These are phyloP conservation scores for Choloepus didactylus DNA, from an alignment of 2,797 vertebrate genomes.

Conservation along the genomic window DNA sequence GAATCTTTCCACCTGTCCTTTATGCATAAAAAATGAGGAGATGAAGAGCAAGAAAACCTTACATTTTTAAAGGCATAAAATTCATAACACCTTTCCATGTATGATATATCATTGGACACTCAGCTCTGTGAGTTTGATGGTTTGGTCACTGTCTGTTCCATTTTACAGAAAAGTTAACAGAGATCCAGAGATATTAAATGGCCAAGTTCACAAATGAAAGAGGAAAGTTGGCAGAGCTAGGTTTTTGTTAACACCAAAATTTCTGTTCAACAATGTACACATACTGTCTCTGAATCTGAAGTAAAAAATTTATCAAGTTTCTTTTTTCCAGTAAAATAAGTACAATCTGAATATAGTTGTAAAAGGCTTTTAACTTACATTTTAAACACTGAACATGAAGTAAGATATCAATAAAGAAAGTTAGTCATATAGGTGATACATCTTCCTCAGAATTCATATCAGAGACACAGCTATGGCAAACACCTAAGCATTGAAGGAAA, in stretches of 20 bases:
- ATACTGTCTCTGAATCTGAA: slow-evolving; percentile 85
- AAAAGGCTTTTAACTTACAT: slow-evolving; percentile 75
- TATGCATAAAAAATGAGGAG: neutral
- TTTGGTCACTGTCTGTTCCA: neutral
- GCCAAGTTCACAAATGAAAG: neutral
- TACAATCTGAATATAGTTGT: slow-evolving; percentile 80
- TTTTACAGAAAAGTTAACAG: neutral
- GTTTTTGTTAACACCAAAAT: slow-evolving; percentile 79
- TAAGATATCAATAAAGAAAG: slow-evolving; percentile 84
- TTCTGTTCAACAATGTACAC: slow-evolving; percentile 87
- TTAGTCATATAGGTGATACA: slow-evolving; percentile 81
- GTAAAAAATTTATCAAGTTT: slow-evolving; percentile 80
- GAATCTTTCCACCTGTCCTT: neutral
- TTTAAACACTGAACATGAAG: slow-evolving; percentile 80
- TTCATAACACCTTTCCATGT: neutral
- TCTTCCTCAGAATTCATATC: slow-evolving; percentile 76
- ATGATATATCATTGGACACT: neutral
- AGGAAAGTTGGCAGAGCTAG: neutral
- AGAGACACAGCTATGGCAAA: slow-evolving; percentile 79
- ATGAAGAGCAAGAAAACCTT: neutral
- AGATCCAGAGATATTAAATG: neutral
- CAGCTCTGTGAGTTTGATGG: neutral
- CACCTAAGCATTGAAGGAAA: slow-evolving; percentile 68
- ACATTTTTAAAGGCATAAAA: neutral
- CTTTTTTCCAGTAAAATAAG: slow-evolving; percentile 85